These are phyloP conservation scores for Gallirallus australis DNA, from an alignment of 2,797 vertebrate genomes.

Conservation along the genomic window DNA sequence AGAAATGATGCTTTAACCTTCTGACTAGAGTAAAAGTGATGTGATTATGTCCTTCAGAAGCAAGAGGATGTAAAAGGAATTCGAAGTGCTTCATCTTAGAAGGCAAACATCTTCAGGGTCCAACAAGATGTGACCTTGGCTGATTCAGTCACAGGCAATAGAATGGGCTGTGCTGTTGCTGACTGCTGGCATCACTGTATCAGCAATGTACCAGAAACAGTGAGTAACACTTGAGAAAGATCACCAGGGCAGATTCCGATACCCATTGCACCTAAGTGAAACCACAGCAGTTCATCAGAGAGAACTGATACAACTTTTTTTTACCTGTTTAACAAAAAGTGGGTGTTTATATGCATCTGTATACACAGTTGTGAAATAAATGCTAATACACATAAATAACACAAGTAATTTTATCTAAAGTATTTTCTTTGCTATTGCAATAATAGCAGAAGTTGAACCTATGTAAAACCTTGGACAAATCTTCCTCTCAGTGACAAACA, in stretches of 20 bases:
- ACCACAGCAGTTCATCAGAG: background rate
- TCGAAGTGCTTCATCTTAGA: background rate
- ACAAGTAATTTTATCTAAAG: background rate
- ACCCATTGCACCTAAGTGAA: background rate
- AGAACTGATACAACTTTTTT: background rate
- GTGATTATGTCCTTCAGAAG: background rate
- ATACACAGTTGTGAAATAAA: background rate
- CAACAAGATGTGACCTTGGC: background rate
- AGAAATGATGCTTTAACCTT: background rate
- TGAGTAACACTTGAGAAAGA: background rate
- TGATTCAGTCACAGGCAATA: background rate
- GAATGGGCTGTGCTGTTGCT: background rate
- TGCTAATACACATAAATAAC: background rate
- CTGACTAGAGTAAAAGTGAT: background rate
- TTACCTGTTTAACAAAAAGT: background rate
- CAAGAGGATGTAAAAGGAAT: background rate
- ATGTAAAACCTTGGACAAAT: background rate
- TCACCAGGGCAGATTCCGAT: background rate
- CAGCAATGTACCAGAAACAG: background rate
- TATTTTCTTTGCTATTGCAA: background rate
- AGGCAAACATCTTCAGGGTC: background rate
- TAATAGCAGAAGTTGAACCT: background rate
- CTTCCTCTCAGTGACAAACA: background rate
- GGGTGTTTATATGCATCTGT: background rate
- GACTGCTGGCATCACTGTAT: background rate